Evolutionary conservation across 2,888 invertebrate species (phyloP).

Genomic region (Pseudanteris insignis): DNA sequence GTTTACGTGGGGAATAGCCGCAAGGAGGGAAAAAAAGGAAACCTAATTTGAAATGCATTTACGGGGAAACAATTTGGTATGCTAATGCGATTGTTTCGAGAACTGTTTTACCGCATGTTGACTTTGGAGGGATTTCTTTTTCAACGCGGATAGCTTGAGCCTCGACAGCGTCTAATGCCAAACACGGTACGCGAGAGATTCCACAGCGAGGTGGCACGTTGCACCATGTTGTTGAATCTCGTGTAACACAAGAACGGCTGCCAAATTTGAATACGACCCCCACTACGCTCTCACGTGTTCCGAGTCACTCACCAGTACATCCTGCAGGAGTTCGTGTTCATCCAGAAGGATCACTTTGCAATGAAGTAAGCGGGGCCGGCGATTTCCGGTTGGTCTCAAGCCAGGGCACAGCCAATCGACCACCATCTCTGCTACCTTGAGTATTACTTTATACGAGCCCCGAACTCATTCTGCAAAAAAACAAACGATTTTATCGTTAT

Average conservation of each 20-base stretch:
- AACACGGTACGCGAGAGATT: no score
- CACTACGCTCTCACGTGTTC: constrained; percentile 25
- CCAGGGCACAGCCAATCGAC: constrained; percentile 66
- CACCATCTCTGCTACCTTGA: constrained; percentile 54
- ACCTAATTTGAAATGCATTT: not conserved
- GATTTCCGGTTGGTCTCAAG: constrained; percentile 66
- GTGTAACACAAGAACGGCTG: constrained; percentile 11
- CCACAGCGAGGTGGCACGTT: constrained; percentile 1
- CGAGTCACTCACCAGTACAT: constrained; percentile 78
- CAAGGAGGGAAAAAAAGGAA: no score
- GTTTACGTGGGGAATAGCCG: no score
- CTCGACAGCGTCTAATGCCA: no score
- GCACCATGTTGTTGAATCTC: constrained; percentile 10
- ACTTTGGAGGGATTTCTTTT: constrained; percentile 14
- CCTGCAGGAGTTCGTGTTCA: constrained; percentile 88
- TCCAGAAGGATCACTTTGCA: constrained; percentile 90
- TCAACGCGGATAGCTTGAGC: constrained; percentile 70
- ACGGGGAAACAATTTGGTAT: no score
- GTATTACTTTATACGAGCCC: constrained; percentile 32
- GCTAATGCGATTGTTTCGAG: no score
- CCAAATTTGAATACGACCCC: constrained; percentile 29
- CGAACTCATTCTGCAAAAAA: constrained; percentile 22
- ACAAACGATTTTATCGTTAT: no score
- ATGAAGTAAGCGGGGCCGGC: constrained; percentile 73
- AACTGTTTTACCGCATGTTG: no score